A percentile compares a stretch with the other conserved stretches of the same genome.
These are phyloP conservation scores for Crocodylus rhombifer DNA, from an alignment of 2,797 vertebrate species.

Conservation along the genomic window DNA sequence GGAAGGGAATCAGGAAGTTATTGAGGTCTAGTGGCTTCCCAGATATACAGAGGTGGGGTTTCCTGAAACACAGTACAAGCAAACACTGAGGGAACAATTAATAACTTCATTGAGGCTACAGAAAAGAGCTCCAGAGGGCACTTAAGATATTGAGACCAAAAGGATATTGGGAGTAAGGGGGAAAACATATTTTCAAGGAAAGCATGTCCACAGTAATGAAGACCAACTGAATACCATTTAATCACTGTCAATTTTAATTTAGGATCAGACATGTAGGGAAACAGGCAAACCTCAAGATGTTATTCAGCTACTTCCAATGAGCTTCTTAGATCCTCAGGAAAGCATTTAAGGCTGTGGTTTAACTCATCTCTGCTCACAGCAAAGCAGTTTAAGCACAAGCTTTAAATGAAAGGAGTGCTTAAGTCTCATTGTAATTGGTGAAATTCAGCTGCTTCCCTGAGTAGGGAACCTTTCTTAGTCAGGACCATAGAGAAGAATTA, in stretches of 20 bases:
- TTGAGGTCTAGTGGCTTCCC: neutral
- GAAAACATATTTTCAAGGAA: neutral
- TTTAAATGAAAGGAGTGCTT: neutral
- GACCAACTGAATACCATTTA: too few species aligned
- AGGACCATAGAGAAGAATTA: too few species aligned
- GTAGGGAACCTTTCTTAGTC: too few species aligned
- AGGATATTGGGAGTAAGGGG: neutral
- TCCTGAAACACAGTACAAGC: neutral
- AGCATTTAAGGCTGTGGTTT: conserved; percentile 5
- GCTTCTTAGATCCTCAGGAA: neutral
- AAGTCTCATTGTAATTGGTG: neutral
- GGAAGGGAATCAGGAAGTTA: neutral
- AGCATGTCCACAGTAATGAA: neutral
- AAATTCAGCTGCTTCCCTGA: neutral
- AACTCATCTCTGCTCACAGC: neutral
- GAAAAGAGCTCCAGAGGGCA: neutral
- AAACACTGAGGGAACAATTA: neutral
- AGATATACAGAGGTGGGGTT: neutral
- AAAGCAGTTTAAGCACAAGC: neutral
- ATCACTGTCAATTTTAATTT: neutral
- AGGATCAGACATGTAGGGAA: neutral
- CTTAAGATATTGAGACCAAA: neutral
- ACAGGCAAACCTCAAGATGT: neutral
- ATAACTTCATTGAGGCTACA: neutral
- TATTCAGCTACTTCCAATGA: neutral